phyloP scores from a whole-genome alignment of 2,797 vertebrate genomes.

The Microcaecilia unicolor region DNA sequence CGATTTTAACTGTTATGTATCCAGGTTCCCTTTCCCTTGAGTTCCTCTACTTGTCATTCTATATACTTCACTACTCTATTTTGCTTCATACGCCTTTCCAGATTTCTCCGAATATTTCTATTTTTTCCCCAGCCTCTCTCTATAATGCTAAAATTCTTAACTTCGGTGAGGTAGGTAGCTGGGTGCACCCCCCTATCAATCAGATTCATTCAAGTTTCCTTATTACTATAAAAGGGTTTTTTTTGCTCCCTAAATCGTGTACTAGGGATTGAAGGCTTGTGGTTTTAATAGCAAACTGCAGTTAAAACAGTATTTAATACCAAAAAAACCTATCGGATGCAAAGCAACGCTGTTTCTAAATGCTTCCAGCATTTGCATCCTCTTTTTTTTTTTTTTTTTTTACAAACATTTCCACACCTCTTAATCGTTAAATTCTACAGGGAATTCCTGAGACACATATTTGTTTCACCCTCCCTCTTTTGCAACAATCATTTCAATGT shows the following conservation, averaged over 20 bases:
- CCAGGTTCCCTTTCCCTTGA: conserved; percentile 25
- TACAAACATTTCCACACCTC: not conserved
- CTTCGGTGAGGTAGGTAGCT: too few relatives aligned
- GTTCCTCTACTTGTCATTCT: conserved; percentile 9
- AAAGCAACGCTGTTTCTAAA: too few relatives aligned
- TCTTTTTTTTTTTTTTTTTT: too few relatives aligned
- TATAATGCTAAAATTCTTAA: too few relatives aligned
- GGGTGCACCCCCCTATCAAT: conserved; percentile 2
- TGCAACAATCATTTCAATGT: too few relatives aligned
- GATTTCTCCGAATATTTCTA: not conserved
- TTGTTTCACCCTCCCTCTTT: not conserved
- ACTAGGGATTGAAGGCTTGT: conserved; percentile 52
- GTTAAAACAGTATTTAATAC: conserved; percentile 65
- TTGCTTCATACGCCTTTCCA: conserved; percentile 52
- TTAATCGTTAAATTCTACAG: not conserved
- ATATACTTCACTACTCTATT: conserved; percentile 42
- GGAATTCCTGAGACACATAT: not conserved
- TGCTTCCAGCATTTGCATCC: not conserved
- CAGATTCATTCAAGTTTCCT: conserved; percentile 55
- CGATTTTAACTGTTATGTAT: conserved; percentile 38
- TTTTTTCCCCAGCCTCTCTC: not conserved
- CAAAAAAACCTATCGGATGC: conserved; percentile 28
- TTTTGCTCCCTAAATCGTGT: conserved; percentile 52
- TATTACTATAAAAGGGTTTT: conserved; percentile 68
- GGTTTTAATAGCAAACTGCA: conserved; percentile 67